Percentiles rank a stretch among this genome's conserved stretches.
These are phyloP conservation scores for Pipistrellus pygmaeus DNA, from an alignment of 2,797 vertebrate genomes.

Conservation along the genomic window DNA sequence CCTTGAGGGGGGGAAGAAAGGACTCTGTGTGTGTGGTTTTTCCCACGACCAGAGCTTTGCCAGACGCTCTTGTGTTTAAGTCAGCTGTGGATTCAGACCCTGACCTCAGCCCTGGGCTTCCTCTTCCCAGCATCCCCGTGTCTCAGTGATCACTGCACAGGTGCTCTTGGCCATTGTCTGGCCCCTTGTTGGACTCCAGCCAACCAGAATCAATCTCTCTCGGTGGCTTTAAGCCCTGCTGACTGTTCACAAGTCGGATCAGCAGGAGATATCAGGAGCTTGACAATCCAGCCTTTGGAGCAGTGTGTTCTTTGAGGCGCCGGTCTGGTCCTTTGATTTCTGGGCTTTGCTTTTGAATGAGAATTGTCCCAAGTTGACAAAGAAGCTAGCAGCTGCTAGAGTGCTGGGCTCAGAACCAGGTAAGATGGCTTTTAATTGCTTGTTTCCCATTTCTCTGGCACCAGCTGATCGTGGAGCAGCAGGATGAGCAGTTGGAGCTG, in stretches of 20 bases:
- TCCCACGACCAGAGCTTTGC: neutral
- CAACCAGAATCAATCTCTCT: constrained; percentile 48
- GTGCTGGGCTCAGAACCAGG: constrained; percentile 60
- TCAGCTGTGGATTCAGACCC: constrained; percentile 3
- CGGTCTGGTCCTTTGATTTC: constrained; percentile 65
- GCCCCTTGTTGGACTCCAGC: constrained; percentile 29
- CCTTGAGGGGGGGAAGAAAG: constrained; percentile 20
- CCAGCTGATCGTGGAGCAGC: constrained; percentile 96
- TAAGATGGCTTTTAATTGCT: constrained; percentile 77
- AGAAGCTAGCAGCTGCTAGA: constrained; percentile 17
- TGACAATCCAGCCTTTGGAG: constrained; percentile 66
- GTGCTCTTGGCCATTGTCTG: constrained; percentile 23
- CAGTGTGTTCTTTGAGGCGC: constrained; percentile 61
- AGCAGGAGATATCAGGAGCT: constrained; percentile 54
- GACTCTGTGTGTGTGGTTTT: neutral
- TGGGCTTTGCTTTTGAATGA: constrained; percentile 77
- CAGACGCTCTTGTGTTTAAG: neutral
- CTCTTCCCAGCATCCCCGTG: neutral
- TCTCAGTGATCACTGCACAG: constrained; percentile 27
- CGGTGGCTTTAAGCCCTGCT: constrained; percentile 61
- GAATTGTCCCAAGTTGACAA: constrained; percentile 68
- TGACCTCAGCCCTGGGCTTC: constrained; percentile 17
- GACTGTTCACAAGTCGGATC: constrained; percentile 67
- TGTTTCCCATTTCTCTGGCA: constrained; percentile 79
- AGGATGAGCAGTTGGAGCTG: constrained; percentile 98